These are phyloP conservation scores for Lophius piscatorius DNA, from an alignment of 2,113 vertebrate genomes.

Conservation along the genomic window DNA sequence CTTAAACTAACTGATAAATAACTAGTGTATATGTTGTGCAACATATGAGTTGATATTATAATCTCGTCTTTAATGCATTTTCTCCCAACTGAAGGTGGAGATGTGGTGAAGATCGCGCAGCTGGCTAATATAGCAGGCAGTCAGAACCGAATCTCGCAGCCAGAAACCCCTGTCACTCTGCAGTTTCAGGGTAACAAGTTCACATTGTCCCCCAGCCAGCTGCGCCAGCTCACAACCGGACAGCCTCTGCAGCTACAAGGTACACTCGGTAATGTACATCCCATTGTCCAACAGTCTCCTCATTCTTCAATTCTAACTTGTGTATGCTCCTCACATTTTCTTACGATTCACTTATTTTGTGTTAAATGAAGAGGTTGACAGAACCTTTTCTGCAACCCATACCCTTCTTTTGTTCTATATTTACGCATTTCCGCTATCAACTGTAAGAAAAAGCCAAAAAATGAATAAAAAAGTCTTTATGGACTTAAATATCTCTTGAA, in stretches of 20 bases:
- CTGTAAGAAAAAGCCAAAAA: too few relatives aligned
- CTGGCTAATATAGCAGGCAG: conserved; percentile 86
- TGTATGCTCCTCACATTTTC: background rate
- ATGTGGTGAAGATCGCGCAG: conserved; percentile 89
- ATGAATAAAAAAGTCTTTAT: background rate
- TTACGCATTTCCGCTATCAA: too few relatives aligned
- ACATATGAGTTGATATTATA: too few relatives aligned
- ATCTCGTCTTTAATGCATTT: conserved; percentile 15
- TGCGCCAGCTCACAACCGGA: conserved; percentile 92
- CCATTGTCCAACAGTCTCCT: conserved; percentile 35
- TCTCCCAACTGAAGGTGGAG: conserved; percentile 82
- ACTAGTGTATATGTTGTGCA: too few relatives aligned
- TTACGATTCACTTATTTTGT: background rate
- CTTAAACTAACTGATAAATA: conserved; percentile 79
- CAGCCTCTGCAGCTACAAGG: conserved; percentile 94
- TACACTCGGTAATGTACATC: conserved; percentile 77
- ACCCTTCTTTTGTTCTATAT: too few relatives aligned
- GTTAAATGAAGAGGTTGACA: too few relatives aligned
- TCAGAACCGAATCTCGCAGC: conserved; percentile 87
- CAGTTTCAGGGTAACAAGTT: conserved; percentile 96
- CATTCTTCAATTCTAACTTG: conserved; percentile 9
- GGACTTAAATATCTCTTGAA: background rate
- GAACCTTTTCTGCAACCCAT: too few relatives aligned
- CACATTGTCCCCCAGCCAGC: conserved; percentile 90
- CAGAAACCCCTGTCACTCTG: conserved; percentile 90